Evolutionary conservation across 2,888 invertebrate species (phyloP).

Genomic region (Xylota sylvarum): DNA sequence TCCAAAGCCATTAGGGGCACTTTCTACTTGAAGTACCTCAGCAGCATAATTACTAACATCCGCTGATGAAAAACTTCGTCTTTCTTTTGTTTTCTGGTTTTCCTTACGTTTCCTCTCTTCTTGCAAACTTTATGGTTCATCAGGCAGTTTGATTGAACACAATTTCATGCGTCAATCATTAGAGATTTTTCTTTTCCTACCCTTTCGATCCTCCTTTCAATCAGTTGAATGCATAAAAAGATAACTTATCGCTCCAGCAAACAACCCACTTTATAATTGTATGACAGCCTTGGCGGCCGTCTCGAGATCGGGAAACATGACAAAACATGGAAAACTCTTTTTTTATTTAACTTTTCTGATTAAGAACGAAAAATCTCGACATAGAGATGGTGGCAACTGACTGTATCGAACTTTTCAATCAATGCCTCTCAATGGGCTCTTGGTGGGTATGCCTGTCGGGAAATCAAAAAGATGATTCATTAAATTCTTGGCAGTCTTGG

Average conservation of each 20-base stretch:
- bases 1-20: slow-evolving; percentile 11
- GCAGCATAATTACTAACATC: slow-evolving; percentile 30
- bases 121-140: slow-evolving; percentile 45
- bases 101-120: not conserved
- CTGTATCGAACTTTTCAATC: slow-evolving; percentile 30
- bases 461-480: slow-evolving; percentile 60
- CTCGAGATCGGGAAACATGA: not conserved
- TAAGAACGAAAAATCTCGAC: not conserved
- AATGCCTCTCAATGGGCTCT: slow-evolving; percentile 40
- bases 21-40: slow-evolving; percentile 14
- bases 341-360: slow-evolving; percentile 11
- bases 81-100: not conserved
- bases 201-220: not conserved
- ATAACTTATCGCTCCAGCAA: slow-evolving; percentile 36
- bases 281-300: slow-evolving; percentile 24
- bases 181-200: slow-evolving; percentile 23
- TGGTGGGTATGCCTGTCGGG: slow-evolving; percentile 28
- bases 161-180: slow-evolving; percentile 59
- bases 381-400: not conserved
- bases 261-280: slow-evolving; percentile 61
- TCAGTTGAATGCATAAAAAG: not conserved
- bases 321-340: slow-evolving; percentile 27
- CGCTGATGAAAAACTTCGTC: slow-evolving; percentile 17
- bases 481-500: slow-evolving; percentile 13
- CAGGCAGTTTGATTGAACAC: slow-evolving; percentile 49